phyloP scores from a whole-genome alignment of 2,888 invertebrate species.

The Volucella inanis region DNA sequence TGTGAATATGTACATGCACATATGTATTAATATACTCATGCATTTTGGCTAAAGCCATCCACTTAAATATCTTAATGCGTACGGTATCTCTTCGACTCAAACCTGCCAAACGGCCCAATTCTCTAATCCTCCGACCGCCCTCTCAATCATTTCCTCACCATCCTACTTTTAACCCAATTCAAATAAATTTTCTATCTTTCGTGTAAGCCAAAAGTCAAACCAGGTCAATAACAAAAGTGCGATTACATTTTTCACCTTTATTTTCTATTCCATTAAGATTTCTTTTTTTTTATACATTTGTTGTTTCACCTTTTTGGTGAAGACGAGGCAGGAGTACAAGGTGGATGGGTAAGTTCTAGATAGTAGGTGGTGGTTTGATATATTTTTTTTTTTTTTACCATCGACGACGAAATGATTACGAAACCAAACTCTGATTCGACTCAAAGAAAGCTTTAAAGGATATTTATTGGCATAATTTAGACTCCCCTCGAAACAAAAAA shows the following conservation, averaged over 20 bases:
- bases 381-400: too few relatives aligned
- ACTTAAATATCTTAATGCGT: slow-evolving; percentile 47
- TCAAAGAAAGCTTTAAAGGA: slow-evolving; percentile 44
- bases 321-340: too few relatives aligned
- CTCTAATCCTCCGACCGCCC: too few relatives aligned
- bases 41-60: slow-evolving; percentile 40
- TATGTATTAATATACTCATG: slow-evolving; percentile 26
- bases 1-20: neutral
- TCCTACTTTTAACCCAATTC: neutral
- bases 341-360: too few relatives aligned
- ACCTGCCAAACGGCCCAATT: neutral
- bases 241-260: slow-evolving; percentile 61
- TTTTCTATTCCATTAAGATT: slow-evolving; percentile 12
- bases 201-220: slow-evolving; percentile 50
- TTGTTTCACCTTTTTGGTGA: neutral
- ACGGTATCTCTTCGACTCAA: slow-evolving; percentile 30
- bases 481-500: neutral
- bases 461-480: slow-evolving; percentile 68
- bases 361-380: too few relatives aligned
- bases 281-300: neutral
- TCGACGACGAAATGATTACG: slow-evolving; percentile 24
- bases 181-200: slow-evolving; percentile 33
- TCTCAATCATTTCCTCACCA: neutral
- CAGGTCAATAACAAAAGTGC: slow-evolving; percentile 57
- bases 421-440: slow-evolving; percentile 40